A percentile compares a stretch with the other conserved stretches of the same genome.
Evolutionary conservation across 2,888 invertebrate species (phyloP).

Genomic region (Odontomyia ornata): DNA sequence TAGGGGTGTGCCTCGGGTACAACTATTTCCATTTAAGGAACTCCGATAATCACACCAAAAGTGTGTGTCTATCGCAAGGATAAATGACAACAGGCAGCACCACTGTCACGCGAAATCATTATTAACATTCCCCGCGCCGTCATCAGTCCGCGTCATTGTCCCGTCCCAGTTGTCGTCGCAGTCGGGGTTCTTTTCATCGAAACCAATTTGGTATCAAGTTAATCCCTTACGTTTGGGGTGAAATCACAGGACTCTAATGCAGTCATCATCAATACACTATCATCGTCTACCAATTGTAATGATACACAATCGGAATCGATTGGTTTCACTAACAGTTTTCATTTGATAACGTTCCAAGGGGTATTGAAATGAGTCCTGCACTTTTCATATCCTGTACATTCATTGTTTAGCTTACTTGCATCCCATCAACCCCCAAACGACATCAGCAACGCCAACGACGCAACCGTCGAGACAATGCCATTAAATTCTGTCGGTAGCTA

Average conservation of each 20-base stretch:
- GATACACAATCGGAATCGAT: constrained; percentile 44
- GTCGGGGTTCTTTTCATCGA: constrained; percentile 35
- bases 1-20: background rate
- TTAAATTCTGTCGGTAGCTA: constrained; percentile 25
- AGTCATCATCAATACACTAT: constrained; percentile 46
- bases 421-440: background rate
- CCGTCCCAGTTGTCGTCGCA: background rate
- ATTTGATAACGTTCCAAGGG: constrained; percentile 22
- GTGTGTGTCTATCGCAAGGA: background rate
- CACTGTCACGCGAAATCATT: constrained; percentile 30
- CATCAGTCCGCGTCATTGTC: background rate
- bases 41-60: background rate
- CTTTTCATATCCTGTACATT: background rate
- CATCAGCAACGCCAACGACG: too few species aligned
- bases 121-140: constrained; percentile 20
- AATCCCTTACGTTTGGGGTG: constrained; percentile 21
- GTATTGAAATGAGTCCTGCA: constrained; percentile 27
- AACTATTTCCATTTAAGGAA: background rate
- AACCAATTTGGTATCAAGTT: constrained; percentile 36
- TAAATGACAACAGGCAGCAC: background rate
- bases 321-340: constrained; percentile 50
- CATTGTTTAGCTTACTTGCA: background rate
- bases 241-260: constrained; percentile 29
- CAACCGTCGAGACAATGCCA: constrained; percentile 1
- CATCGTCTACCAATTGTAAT: constrained; percentile 11